Base-by-base conservation (phyloP, 2,888 invertebrate genomes). In the Agriopis leucophaearia region DNA sequence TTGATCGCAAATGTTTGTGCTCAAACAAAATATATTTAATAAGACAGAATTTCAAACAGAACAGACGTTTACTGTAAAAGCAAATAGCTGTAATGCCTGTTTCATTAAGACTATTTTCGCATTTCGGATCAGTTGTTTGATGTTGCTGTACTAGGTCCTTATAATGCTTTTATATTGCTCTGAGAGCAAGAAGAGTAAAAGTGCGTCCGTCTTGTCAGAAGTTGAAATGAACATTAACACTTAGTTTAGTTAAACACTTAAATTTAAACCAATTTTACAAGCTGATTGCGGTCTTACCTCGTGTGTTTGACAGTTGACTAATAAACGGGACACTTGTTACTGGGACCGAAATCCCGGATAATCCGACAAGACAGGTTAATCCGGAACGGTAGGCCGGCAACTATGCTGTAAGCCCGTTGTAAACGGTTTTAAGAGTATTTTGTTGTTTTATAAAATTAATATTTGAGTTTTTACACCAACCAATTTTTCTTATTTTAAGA, bases 301-400 rank as follows among this genome's bases (percentile, higher is more conserved):
- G 47, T 58, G 50, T 66, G 69, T 62, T 56, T 66, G 59, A 65
- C 66, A 65, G 66, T 69, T 52, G 64, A 59, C 59, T 67, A 65
- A 67, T 65, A 67, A 66, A 61, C 63, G 60, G 64, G 55, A 51
- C 60, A 59, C 70, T 66, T 66, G 72, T 69, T 48, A 51, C 52
- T 59, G 57, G 66, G 59, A 59, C 51, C n/a, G 36, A 8, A 48
- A 56, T 48, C 47, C 58, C 60, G 66, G 69, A 55, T 73, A 68
- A 73, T 64, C 73, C 68, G 55, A 61, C 56, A 58, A 61, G 69
- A 68, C 69, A 73, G 73, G 69, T 73, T 71, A 66, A 70, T 68
- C 73, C 62, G 58, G 60, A 44, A 38, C 47, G 18, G 42, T 35
- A 7, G 42, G 44, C 42, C 13, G 51, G 54, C 58, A 64, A 64